Evolutionary conservation across 2,113 vertebrate species (phyloP).

Genomic region (Octodon degus): DNA sequence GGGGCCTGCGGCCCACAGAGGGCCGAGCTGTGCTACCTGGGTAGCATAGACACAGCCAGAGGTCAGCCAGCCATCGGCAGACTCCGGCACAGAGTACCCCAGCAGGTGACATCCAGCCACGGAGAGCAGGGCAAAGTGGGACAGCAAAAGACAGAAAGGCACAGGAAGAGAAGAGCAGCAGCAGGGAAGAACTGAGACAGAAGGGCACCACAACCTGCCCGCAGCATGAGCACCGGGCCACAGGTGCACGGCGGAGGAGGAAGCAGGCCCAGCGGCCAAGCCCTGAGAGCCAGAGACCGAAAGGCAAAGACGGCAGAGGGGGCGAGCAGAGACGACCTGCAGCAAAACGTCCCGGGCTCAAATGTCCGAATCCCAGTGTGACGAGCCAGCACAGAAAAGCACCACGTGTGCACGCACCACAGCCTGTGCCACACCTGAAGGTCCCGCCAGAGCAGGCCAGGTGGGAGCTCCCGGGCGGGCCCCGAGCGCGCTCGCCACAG

Average conservation of each 20-base stretch:
- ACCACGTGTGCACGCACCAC: neutral
- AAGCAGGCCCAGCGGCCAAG: neutral
- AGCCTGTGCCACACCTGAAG: neutral
- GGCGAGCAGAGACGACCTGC: accelerated
- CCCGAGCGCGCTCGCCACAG: neutral
- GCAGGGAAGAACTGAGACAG: too few relatives aligned
- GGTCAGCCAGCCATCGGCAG: neutral
- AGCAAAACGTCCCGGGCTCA: neutral
- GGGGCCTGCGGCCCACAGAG: neutral
- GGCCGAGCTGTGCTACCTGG: too few relatives aligned
- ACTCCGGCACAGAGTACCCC: neutral
- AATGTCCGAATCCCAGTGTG: accelerated
- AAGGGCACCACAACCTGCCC: neutral
- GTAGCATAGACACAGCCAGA: neutral
- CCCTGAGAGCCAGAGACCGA: neutral
- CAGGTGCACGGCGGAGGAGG: neutral
- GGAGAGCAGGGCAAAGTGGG: too few relatives aligned
- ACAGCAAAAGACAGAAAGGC: neutral
- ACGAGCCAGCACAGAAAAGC: neutral
- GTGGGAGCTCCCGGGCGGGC: neutral
- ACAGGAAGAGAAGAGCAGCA: too few relatives aligned
- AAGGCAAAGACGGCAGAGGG: neutral
- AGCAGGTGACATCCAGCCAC: accelerated
- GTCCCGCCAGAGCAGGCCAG: neutral
- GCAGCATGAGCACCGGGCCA: neutral